Conservation (phyloP, 2,113 vertebrate genomes). For the Aphyosemion australe region DNA sequence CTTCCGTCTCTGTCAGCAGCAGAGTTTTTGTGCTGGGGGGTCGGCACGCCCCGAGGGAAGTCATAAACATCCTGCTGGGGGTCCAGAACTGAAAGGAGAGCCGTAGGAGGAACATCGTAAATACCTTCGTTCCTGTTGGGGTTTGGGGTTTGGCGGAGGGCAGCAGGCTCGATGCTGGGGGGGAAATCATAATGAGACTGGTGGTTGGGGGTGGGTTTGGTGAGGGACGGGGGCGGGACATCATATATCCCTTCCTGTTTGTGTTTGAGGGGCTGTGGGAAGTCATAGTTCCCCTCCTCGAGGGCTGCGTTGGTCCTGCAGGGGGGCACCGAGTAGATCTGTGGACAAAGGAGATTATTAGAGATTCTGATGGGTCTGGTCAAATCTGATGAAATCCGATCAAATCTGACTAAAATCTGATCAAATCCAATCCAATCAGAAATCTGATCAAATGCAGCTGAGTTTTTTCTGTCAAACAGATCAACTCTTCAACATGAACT, state of each 20-base stretch:
- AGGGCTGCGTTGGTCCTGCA: conserved; percentile 67
- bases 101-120: conserved; percentile 84
- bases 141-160: conserved; percentile 22
- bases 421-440: no score
- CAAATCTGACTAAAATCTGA: no score
- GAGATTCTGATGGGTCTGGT: no score
- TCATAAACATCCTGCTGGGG: conserved; percentile 88
- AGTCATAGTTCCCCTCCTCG: conserved; percentile 87
- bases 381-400: no score
- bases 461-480: no score
- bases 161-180: conserved; percentile 40
- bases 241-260: conserved; percentile 89
- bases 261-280: conserved; percentile 81
- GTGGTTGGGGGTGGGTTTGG: conserved; percentile 70
- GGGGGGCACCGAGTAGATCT: conserved; percentile 86
- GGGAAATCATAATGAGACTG: conserved; percentile 80
- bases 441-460: no score
- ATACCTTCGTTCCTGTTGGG: conserved; percentile 70
- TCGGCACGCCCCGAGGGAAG: conserved; percentile 83
- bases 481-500: no score
- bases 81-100: conserved; percentile 64
- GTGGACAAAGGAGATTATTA: conserved; percentile 25
- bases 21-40: conserved; percentile 65
- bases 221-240: conserved; percentile 82
- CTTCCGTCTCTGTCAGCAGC: conserved; percentile 65